phyloP scores from a whole-genome alignment of 1,140 invertebrate species.

The Drosophila albomicans region DNA sequence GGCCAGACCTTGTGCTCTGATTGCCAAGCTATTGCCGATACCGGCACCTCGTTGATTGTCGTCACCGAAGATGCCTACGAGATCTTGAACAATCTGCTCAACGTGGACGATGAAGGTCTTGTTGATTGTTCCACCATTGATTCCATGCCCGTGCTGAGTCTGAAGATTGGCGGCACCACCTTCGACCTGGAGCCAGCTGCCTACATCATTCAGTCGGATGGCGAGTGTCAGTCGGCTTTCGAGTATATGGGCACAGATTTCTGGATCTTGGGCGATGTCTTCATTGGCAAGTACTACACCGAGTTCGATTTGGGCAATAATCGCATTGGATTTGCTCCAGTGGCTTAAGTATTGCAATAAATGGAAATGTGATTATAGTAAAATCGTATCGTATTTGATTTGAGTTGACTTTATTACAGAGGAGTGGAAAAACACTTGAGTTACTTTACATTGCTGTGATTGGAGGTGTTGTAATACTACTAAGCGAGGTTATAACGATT shows the following conservation, averaged over 20 bases:
- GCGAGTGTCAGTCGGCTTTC: conserved; percentile 94
- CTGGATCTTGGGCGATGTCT: conserved; percentile 98
- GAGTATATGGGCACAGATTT: conserved; percentile 90
- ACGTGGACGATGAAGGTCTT: conserved; percentile 91
- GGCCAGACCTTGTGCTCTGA: conserved; percentile 87
- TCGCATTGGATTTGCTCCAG: conserved; percentile 95
- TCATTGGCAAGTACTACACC: conserved; percentile 98
- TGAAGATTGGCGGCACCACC: conserved; percentile 90
- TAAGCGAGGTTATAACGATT: not conserved
- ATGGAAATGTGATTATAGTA: conserved; percentile 2
- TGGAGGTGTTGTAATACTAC: not conserved
- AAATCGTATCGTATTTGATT: not conserved
- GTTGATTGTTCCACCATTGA: conserved; percentile 91
- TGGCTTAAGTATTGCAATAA: conserved; percentile 57
- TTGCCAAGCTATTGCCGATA: conserved; percentile 98
- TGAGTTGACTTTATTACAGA: too few species aligned
- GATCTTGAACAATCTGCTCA: conserved; percentile 91
- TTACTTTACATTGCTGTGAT: not conserved
- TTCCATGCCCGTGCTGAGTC: conserved; percentile 91
- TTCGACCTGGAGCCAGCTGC: conserved; percentile 93
- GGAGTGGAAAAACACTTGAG: conserved; percentile 1
- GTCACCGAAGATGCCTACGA: conserved; percentile 93
- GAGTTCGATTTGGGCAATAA: conserved; percentile 97
- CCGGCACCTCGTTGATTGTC: conserved; percentile 98
- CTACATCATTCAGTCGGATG: conserved; percentile 94